These are phyloP conservation scores for Rhabdornis inornatus DNA, from an alignment of 2,113 vertebrate genomes.

Conservation along the genomic window DNA sequence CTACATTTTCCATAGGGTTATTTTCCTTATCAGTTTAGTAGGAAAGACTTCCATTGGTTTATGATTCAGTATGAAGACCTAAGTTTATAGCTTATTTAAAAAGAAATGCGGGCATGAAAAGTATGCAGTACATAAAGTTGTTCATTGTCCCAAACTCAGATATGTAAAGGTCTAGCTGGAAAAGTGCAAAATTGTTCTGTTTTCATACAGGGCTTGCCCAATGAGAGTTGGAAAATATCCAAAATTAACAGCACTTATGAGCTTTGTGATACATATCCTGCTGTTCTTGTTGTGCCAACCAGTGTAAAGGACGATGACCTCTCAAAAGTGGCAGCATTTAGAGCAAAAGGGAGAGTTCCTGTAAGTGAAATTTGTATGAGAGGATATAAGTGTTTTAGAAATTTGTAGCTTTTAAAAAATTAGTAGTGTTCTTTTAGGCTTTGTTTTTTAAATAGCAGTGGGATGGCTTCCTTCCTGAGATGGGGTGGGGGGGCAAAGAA, in stretches of 20 bases:
- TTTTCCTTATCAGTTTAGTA: background rate
- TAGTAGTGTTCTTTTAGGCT: background rate
- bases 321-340: slow-evolving; percentile 84
- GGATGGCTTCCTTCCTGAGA: background rate
- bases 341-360: slow-evolving; percentile 91
- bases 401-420: background rate
- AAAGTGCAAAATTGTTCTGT: background rate
- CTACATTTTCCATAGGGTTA: background rate
- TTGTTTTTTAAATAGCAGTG: background rate
- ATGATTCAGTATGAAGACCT: background rate
- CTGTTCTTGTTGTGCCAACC: slow-evolving; percentile 88
- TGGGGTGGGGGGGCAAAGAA: background rate
- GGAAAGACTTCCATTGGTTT: background rate
- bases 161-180: background rate
- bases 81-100: background rate
- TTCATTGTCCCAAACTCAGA: background rate
- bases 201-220: slow-evolving; percentile 86
- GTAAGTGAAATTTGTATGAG: slow-evolving; percentile 74
- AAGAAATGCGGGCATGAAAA: background rate
- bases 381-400: background rate
- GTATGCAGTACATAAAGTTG: background rate
- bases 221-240: slow-evolving; percentile 96
- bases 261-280: slow-evolving; percentile 93
- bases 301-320: slow-evolving; percentile 91
- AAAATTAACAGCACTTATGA: slow-evolving; percentile 90